These are phyloP conservation scores for Diadema setosum DNA, from an alignment of 35 echinoderm and acorn worm species.

Conservation along the genomic window DNA sequence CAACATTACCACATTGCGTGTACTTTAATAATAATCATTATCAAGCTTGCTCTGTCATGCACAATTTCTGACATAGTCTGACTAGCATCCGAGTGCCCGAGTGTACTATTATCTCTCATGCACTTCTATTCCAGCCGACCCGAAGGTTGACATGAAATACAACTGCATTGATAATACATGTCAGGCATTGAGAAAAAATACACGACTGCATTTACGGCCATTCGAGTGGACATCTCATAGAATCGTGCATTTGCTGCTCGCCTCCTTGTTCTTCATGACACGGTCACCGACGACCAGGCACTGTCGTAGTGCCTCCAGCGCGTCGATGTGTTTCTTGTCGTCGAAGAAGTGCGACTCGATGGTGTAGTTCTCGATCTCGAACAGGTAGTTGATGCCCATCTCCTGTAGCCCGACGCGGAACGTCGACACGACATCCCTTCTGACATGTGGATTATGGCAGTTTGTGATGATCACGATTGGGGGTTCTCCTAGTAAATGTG, in stretches of 20 bases:
- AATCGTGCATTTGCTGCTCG: background rate
- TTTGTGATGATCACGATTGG: background rate
- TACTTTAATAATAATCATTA: too few species aligned
- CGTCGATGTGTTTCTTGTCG: background rate
- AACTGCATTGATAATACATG: too few species aligned
- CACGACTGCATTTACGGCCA: too few species aligned
- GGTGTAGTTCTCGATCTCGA: constrained; percentile 6
- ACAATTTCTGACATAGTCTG: too few species aligned
- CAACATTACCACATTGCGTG: too few species aligned
- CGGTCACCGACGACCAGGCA: background rate
- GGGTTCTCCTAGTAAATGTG: background rate
- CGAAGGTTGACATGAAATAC: too few species aligned
- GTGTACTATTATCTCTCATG: too few species aligned
- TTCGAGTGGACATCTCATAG: too few species aligned
- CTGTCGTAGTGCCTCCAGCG: background rate
- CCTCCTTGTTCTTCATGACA: background rate
- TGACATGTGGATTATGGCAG: background rate
- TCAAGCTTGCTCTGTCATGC: too few species aligned
- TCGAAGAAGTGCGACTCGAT: background rate
- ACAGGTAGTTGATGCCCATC: background rate
- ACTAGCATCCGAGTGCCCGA: too few species aligned
- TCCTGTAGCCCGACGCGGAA: background rate
- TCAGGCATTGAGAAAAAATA: too few species aligned
- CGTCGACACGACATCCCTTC: background rate
- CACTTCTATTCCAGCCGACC: too few species aligned